A percentile compares a stretch with the other conserved stretches of the same genome.
Conservation (phyloP, 2,113 vertebrate species). For the Toxotes jaculatrix region DNA sequence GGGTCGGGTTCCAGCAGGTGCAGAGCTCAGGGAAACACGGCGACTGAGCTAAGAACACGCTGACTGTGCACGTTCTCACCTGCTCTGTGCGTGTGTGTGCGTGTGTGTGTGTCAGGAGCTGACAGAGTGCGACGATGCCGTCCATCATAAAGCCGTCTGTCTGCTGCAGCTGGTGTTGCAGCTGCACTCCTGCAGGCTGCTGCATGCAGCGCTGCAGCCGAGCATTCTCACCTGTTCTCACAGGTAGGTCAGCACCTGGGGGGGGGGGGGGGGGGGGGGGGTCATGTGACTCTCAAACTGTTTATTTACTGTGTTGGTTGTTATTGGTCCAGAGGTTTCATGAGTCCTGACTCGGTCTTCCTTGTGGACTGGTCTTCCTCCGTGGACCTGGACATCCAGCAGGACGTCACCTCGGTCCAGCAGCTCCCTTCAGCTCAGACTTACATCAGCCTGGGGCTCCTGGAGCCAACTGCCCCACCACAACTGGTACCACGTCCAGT, state of each 20-base stretch:
- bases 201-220: slow-evolving; percentile 87
- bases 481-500: slow-evolving; percentile 82
- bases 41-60: no score
- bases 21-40: not conserved
- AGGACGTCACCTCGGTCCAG: slow-evolving; percentile 65
- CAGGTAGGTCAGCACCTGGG: not conserved
- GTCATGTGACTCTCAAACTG: not conserved
- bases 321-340: not conserved
- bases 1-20: not conserved
- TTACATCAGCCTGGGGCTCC: slow-evolving; percentile 84
- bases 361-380: slow-evolving; percentile 88
- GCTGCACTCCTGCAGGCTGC: slow-evolving; percentile 86
- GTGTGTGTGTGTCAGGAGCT: slow-evolving; percentile 17
- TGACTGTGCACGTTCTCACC: not conserved
- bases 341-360: slow-evolving; percentile 15
- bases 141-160: fast-evolving
- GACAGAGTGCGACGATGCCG: not conserved
- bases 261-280: not conserved
- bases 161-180: slow-evolving; percentile 85
- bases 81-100: not conserved
- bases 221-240: slow-evolving; percentile 36
- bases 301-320: not conserved
- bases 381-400: slow-evolving; percentile 84
- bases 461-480: slow-evolving; percentile 80
- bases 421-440: slow-evolving; percentile 83